Conservation (phyloP, 2,113 vertebrate genomes). For the Conger conger region DNA sequence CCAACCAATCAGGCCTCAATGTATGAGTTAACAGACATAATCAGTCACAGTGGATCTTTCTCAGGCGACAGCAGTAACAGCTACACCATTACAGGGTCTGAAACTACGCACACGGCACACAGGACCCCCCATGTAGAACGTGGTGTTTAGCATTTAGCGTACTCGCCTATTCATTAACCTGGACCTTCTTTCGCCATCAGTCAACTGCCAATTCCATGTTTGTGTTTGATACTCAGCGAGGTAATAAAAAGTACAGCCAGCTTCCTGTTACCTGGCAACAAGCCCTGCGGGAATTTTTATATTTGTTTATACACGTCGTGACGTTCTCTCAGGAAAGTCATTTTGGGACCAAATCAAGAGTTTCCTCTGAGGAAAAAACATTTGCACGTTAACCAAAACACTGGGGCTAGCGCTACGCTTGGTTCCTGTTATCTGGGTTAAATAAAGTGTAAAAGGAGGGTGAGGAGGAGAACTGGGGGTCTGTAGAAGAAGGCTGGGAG, state of each 20-base stretch:
- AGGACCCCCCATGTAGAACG: neutral
- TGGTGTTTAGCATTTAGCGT: neutral
- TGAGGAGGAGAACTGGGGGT: slow-evolving; percentile 57
- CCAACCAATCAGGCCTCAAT: no score
- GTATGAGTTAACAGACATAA: no score
- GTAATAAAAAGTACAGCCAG: slow-evolving; percentile 19
- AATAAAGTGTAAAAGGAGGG: slow-evolving; percentile 52
- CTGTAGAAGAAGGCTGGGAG: slow-evolving; percentile 59
- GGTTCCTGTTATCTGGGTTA: slow-evolving; percentile 65
- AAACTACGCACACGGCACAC: neutral
- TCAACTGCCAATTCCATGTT: slow-evolving; percentile 10
- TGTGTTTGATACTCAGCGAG: slow-evolving; percentile 11
- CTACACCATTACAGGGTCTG: no score
- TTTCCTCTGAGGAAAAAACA: slow-evolving; percentile 72
- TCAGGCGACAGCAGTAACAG: no score
- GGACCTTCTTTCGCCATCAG: neutral
- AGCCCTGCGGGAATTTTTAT: slow-evolving; percentile 23
- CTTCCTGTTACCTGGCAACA: slow-evolving; percentile 39
- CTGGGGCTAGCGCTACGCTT: slow-evolving; percentile 53
- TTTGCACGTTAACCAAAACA: slow-evolving; percentile 62
- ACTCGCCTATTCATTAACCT: neutral
- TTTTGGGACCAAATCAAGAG: slow-evolving; percentile 36
- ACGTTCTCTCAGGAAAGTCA: slow-evolving; percentile 46
- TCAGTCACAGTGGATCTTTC: no score
- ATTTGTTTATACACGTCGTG: slow-evolving; percentile 52